phyloP scores from a whole-genome alignment of 2,113 vertebrate species.

The Saguinus imperator region DNA sequence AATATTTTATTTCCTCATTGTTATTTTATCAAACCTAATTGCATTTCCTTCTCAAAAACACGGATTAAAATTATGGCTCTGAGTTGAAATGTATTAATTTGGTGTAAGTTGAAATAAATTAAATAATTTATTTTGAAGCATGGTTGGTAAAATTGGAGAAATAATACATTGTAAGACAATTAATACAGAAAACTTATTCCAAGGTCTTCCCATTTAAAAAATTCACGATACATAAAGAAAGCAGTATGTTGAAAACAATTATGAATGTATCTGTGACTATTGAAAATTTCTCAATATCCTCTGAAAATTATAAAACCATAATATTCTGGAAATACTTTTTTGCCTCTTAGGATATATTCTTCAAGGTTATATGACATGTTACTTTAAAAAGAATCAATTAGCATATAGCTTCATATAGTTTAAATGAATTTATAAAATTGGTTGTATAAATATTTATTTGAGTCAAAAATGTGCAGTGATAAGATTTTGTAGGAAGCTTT shows the following conservation, averaged over 20 bases:
- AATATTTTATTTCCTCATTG: neutral
- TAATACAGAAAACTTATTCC: neutral
- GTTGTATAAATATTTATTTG: neutral
- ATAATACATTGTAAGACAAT: neutral
- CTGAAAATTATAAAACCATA: neutral
- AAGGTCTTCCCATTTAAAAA: neutral
- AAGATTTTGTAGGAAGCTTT: neutral
- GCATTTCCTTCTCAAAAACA: neutral
- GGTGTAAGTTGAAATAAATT: neutral
- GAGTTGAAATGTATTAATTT: neutral
- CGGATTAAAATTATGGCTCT: neutral
- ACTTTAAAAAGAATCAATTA: neutral
- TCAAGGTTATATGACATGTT: neutral
- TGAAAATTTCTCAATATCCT: neutral
- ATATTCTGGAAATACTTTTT: neutral
- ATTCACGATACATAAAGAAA: neutral
- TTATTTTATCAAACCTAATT: neutral
- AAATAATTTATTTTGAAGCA: neutral
- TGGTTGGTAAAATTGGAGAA: neutral
- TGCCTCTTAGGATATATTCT: neutral
- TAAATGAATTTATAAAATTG: neutral
- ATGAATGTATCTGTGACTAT: neutral
- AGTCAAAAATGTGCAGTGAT: neutral
- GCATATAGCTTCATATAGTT: neutral
- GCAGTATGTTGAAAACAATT: neutral